Conservation (phyloP, 1,140 invertebrate genomes). For the Drosophila sp. region DNA sequence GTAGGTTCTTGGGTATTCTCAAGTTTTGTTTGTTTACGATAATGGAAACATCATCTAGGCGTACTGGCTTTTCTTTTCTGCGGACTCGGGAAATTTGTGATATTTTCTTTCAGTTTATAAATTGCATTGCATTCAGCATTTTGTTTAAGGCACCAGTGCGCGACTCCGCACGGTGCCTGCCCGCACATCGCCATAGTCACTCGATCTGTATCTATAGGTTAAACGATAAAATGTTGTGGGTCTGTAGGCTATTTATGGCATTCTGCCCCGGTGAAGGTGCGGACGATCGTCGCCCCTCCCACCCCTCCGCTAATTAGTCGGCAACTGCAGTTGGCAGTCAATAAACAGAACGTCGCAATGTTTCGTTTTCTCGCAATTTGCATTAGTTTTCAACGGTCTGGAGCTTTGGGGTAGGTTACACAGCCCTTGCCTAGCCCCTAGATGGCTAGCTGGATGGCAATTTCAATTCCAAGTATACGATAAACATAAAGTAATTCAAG, state of each 20-base stretch:
- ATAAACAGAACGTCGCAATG: constrained; percentile 66
- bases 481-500: constrained; percentile 23
- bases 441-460: constrained; percentile 4
- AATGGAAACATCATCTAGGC: not conserved
- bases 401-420: constrained; percentile 59
- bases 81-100: too few relatives aligned
- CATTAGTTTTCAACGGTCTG: constrained; percentile 52
- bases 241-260: constrained; percentile 66
- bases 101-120: constrained; percentile 13
- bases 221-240: constrained; percentile 47
- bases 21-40: not conserved
- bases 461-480: constrained; percentile 12
- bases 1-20: not conserved
- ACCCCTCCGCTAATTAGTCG: constrained; percentile 47
- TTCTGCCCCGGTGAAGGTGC: constrained; percentile 43
- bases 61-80: not conserved
- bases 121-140: constrained; percentile 11
- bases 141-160: not conserved
- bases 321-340: constrained; percentile 52
- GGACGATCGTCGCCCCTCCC: constrained; percentile 8
- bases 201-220: constrained; percentile 9
- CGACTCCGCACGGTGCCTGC: not conserved
- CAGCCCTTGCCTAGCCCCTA: not conserved
- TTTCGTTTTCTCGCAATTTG: constrained; percentile 52
- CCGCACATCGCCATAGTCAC: not conserved